Base-by-base conservation (phyloP, 2,797 vertebrate genomes). In the Pachyuromys duprasi region DNA sequence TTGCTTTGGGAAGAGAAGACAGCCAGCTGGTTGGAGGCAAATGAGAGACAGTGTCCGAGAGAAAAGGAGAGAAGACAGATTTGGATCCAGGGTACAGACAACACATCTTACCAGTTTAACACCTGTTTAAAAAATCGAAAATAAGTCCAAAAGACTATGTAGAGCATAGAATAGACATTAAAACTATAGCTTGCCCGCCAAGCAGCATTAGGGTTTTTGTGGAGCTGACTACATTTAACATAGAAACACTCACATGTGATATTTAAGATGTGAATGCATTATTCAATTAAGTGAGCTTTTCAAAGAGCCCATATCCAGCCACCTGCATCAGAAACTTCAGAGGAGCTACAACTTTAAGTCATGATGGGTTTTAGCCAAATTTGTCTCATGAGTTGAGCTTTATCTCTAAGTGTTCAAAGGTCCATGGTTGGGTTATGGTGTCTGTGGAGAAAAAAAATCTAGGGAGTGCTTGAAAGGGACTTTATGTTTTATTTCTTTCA, bases 251-350 rank as follows among this genome's bases (percentile, higher is more conserved):
- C 15, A 60, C 24, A 60, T 26, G 45, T 72, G 84, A 82, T 28
- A 65, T 67, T 94, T 82, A 93, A 93, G 87, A 86, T 63, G 11
- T 1, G 12, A 0, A 90, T 55, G 60, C 57, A 42, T 90, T 91
- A 87, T 89, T 53, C 65, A 89, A 18, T 80, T 76, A 94, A 91
- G 57, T 60, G 36, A 89, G 62, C 45, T 70, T 96, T 87, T 39
- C 63, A 86, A 67, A 81, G 33, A 65, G 20, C 14, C 53, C 60
- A 36, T 28, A 86, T 33, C 57, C 53, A 94, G 63, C 33, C 76
- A 87, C 39, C 28, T 82, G 69, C 33, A 28, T 17, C 39, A 75
- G 49, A 83, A 65, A 86, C 78, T 86, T 55, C 24, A 90, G n/a
- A 57, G 63, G 15, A 67, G 57, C 39, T 86, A 17, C 5, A 28